phyloP scores from a whole-genome alignment of 2,797 vertebrate genomes.

The Galagoides demidoff region DNA sequence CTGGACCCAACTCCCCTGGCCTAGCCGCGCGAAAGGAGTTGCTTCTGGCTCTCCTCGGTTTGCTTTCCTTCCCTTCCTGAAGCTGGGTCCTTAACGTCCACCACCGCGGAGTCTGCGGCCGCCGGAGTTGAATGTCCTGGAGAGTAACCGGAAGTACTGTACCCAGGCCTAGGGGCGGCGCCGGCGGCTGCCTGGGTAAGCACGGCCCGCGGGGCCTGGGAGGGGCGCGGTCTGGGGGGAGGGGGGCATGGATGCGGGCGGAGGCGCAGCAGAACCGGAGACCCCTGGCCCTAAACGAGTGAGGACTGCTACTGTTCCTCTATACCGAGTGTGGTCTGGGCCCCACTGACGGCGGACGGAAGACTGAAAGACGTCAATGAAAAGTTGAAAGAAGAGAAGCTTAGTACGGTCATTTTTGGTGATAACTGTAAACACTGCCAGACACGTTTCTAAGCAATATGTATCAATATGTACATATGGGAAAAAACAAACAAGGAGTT shows the following conservation, averaged over 20 bases:
- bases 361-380: not conserved
- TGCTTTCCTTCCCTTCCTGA: not conserved
- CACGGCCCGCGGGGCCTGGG: not conserved
- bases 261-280: not conserved
- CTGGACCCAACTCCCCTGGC: not conserved
- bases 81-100: not conserved
- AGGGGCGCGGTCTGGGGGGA: not conserved
- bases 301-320: no score
- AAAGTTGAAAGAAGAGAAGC: conserved; percentile 58
- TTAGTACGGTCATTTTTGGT: not conserved
- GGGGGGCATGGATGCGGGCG: not conserved
- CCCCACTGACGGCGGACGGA: not conserved
- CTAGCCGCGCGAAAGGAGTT: not conserved
- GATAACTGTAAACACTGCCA: not conserved
- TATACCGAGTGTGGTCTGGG: not conserved
- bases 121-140: not conserved
- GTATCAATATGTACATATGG: not conserved
- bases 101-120: not conserved
- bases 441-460: not conserved
- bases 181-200: conserved; percentile 45
- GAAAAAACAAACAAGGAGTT: not conserved
- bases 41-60: not conserved
- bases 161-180: conserved; percentile 52
- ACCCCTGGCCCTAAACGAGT: not conserved
- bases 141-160: conserved; percentile 76